phyloP scores from a whole-genome alignment of 2,113 vertebrate species.

The Leucosticte australis region DNA sequence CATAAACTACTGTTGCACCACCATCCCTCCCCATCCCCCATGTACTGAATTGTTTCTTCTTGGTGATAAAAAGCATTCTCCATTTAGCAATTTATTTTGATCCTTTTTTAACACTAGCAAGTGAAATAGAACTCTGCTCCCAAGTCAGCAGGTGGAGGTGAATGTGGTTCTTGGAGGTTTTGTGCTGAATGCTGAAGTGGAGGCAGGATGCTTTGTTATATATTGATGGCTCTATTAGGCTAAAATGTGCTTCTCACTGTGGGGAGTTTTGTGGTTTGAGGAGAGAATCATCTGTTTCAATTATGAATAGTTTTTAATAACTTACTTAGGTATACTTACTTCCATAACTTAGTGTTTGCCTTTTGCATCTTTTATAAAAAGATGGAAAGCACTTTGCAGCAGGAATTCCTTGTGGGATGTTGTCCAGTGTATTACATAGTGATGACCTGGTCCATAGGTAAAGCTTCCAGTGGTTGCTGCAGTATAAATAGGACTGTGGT shows the following conservation, averaged over 20 bases:
- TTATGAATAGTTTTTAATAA: not conserved
- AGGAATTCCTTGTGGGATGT: not conserved
- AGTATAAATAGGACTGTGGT: not conserved
- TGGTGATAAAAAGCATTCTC: not conserved
- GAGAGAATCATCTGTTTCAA: not conserved
- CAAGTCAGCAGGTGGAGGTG: not conserved
- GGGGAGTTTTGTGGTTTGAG: not conserved
- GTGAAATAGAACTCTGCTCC: not conserved
- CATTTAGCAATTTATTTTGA: not conserved
- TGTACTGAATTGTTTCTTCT: not conserved
- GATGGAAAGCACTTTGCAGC: not conserved
- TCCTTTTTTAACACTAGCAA: not conserved
- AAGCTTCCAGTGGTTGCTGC: not conserved
- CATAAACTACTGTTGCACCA: not conserved
- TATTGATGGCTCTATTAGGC: not conserved
- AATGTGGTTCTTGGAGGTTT: not conserved
- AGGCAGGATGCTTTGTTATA: not conserved
- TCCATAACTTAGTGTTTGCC: not conserved
- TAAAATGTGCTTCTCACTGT: not conserved
- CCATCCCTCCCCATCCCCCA: rapidly evolving
- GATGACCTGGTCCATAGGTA: rapidly evolving
- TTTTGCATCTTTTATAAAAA: not conserved
- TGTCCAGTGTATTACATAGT: rapidly evolving
- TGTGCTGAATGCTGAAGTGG: not conserved
- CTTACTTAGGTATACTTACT: not conserved